Evolutionary conservation across 2,888 invertebrate genomes (phyloP).

Genomic region (Cataglyphis albicans): DNA sequence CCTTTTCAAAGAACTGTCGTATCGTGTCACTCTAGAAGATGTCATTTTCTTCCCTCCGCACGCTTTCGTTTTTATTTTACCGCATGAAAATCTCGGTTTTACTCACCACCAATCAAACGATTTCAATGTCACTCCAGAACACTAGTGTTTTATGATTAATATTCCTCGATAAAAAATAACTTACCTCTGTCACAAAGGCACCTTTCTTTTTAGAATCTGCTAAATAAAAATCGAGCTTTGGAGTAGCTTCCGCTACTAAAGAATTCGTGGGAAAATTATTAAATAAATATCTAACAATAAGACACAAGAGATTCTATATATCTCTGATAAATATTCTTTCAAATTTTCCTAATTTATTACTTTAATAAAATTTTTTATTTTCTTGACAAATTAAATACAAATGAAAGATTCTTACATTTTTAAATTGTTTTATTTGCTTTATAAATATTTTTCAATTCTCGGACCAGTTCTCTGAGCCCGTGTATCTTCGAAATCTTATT

Average conservation of each 20-base stretch:
- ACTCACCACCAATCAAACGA: conserved; percentile 40
- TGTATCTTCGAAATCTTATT: neutral
- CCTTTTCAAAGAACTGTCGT: conserved; percentile 40
- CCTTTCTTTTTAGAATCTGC: neutral
- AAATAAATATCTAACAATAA: neutral
- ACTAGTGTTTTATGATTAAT: conserved; percentile 60
- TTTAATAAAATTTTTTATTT: neutral
- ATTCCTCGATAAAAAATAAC: conserved; percentile 39
- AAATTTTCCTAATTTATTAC: neutral
- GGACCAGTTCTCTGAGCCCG: neutral
- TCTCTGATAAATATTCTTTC: neutral
- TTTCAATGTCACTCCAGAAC: neutral
- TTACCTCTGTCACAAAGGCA: neutral
- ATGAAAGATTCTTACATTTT: too few relatives aligned
- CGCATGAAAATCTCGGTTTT: conserved; percentile 35
- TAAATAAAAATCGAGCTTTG: neutral
- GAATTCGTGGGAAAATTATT: neutral
- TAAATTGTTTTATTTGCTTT: neutral
- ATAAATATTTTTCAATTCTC: neutral
- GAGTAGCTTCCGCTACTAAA: neutral
- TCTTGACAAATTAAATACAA: neutral
- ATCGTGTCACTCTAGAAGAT: conserved; percentile 24
- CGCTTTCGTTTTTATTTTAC: conserved; percentile 17
- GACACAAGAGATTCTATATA: neutral
- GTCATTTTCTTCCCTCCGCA: conserved; percentile 5